Conservation (phyloP, 2,797 vertebrate genomes). For the Florisuga fusca region DNA sequence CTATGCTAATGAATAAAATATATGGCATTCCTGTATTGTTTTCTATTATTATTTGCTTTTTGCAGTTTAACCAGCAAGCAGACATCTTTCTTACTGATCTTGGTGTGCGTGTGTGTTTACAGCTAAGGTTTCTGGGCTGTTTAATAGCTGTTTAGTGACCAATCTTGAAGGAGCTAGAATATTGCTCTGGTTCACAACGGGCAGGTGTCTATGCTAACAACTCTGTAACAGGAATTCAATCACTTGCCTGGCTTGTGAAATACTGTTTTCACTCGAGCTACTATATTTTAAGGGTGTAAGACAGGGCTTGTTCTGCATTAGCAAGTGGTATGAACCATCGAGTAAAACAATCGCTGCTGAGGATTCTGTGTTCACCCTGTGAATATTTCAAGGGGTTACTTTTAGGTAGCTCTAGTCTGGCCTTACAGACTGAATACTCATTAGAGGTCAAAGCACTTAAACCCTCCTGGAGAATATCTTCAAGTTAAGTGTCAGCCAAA, state of each 20-base stretch:
- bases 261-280: neutral
- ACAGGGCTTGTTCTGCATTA: neutral
- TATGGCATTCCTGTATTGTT: slow-evolving; percentile 9
- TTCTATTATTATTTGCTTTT: slow-evolving; percentile 35
- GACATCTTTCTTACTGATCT: slow-evolving; percentile 11
- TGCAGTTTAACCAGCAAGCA: slow-evolving; percentile 25
- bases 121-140: neutral
- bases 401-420: neutral
- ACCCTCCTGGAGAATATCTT: neutral
- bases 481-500: neutral
- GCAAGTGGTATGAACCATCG: neutral
- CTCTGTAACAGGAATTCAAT: neutral
- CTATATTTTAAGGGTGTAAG: neutral
- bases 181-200: neutral
- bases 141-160: neutral
- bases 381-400: neutral
- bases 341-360: neutral
- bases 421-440: neutral
- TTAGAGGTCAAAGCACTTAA: neutral
- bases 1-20: slow-evolving; percentile 62
- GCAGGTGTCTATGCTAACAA: neutral
- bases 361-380: neutral
- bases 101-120: neutral
- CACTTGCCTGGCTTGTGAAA: neutral
- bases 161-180: neutral